Conservation (phyloP, 2,113 vertebrate species). For the Osmerus mordax region DNA sequence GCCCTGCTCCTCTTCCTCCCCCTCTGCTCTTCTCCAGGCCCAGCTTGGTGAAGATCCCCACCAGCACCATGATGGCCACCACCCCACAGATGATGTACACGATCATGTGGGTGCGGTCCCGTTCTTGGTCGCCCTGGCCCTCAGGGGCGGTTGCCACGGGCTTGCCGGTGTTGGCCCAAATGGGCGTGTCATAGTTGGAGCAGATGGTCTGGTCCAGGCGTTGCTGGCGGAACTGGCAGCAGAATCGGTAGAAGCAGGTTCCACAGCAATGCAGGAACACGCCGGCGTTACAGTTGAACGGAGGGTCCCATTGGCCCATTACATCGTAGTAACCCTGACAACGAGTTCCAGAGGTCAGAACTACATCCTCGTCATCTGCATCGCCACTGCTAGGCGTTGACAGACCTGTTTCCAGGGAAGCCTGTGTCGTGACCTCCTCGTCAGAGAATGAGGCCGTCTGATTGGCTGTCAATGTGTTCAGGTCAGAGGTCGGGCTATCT, state of each 20-base stretch:
- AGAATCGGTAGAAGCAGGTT: conserved; percentile 96
- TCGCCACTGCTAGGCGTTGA: conserved; percentile 69
- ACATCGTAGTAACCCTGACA: conserved; percentile 97
- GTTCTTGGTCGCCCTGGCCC: conserved; percentile 72
- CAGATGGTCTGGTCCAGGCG: conserved; percentile 89
- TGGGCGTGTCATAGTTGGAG: conserved; percentile 89
- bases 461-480: conserved; percentile 43
- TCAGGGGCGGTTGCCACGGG: conserved; percentile 79
- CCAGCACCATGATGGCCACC: conserved; percentile 90
- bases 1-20: conserved; percentile 41
- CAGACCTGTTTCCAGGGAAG: conserved; percentile 53
- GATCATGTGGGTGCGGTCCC: conserved; percentile 88
- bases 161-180: conserved; percentile 88
- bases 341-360: conserved; percentile 72
- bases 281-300: conserved; percentile 93
- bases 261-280: conserved; percentile 94
- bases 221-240: conserved; percentile 91
- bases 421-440: conserved; percentile 47
- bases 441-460: conserved; percentile 38
- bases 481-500: conserved; percentile 24
- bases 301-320: conserved; percentile 98
- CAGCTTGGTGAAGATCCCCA: conserved; percentile 91
- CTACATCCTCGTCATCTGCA: conserved; percentile 71
- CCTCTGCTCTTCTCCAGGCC: conserved; percentile 84
- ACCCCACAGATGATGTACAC: conserved; percentile 93